Base-by-base conservation (phyloP, 2,113 vertebrate species). In the Apteryx owenii region DNA sequence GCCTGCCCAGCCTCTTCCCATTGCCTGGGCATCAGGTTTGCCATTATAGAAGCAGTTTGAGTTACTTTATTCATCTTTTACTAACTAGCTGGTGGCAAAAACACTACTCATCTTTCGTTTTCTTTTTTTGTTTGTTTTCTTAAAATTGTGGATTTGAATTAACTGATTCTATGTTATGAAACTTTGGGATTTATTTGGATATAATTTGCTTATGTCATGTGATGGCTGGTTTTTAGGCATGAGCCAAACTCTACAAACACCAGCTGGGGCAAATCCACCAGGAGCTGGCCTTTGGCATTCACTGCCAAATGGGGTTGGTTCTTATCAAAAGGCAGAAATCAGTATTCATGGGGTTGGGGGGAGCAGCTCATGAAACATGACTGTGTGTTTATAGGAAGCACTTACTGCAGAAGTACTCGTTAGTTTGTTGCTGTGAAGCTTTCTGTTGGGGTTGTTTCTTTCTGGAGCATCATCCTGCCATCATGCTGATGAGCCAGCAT, bases 341-440 rank as follows among this genome's bases (percentile, higher is more conserved):
- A n/a, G 29, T 5, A 19, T 29, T 5, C 0, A 0, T 13, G 54
- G 46, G 42, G 29, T 38, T 18, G 56, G 31, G 56, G 18, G 56
- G 56, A 18, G 56, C 56, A 58, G 25, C n/a, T 26, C 36, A 1
- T 0, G 14, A 56, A 17, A 19, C 40, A 44, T 18, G 50, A 26
- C 4, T 3, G 0, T 7, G 33, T 46, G 46, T 71, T 46, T 0
- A 2, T 51, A 62, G 33, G 29, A 70, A 58, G 11, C 9, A 4
- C 5, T 68, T 18, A 8, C 69, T 5, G 20, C 17, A 26, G 31
- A 10, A 31, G 25, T 3, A 3, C 28, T 5, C 4, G 2, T 2
- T 25, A 28, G 44, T 23, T 22, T 6, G 10, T 2, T 22, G 10
- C 4, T 6, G 17, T 5, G 1, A 28, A 3, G 5, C 36, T 13